Evolutionary conservation across 1,140 invertebrate genomes (phyloP).

Genomic region (Uloborus diversus): DNA sequence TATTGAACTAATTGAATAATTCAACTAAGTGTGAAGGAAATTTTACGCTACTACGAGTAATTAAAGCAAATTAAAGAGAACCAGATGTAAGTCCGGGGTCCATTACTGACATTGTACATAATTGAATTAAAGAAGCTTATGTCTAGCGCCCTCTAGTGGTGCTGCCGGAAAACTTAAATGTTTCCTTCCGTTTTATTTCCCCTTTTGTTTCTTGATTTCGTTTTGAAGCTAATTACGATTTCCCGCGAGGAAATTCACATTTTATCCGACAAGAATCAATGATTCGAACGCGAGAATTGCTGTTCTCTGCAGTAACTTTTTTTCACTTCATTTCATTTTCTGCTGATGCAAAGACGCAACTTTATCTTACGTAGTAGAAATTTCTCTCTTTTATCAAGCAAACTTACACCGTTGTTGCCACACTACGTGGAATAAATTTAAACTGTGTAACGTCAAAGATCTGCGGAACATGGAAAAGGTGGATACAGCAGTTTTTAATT

Average conservation of each 20-base stretch:
- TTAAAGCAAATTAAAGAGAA: slow-evolving; percentile 46
- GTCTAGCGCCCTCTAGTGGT: slow-evolving; percentile 20
- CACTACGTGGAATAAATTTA: slow-evolving; percentile 38
- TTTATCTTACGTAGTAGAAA: neutral
- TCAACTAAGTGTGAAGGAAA: slow-evolving; percentile 45
- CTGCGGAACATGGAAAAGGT: slow-evolving; percentile 32
- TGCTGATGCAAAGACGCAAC: slow-evolving; percentile 21
- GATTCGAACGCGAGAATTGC: slow-evolving; percentile 37
- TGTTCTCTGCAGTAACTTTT: slow-evolving; percentile 2
- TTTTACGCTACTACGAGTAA: slow-evolving; percentile 43
- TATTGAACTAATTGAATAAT: slow-evolving; percentile 45
- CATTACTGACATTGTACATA: slow-evolving; percentile 43
- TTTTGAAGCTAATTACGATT: slow-evolving; percentile 42
- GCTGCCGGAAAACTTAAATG: neutral
- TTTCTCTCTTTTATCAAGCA: neutral
- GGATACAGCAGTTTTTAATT: slow-evolving; percentile 18
- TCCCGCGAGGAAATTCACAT: slow-evolving; percentile 41
- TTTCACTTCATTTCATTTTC: slow-evolving; percentile 32
- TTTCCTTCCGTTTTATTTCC: neutral
- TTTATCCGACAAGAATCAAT: slow-evolving; percentile 49
- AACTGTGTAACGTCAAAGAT: slow-evolving; percentile 12
- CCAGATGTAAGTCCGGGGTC: slow-evolving; percentile 34
- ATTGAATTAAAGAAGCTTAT: slow-evolving; percentile 33
- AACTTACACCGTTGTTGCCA: slow-evolving; percentile 33
- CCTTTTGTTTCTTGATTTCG: slow-evolving; percentile 34